Evolutionary conservation across 2,888 invertebrate genomes (phyloP), one percentile per base, ranked within the genome.

Genomic region (Meliscaeva auricollis): DNA sequence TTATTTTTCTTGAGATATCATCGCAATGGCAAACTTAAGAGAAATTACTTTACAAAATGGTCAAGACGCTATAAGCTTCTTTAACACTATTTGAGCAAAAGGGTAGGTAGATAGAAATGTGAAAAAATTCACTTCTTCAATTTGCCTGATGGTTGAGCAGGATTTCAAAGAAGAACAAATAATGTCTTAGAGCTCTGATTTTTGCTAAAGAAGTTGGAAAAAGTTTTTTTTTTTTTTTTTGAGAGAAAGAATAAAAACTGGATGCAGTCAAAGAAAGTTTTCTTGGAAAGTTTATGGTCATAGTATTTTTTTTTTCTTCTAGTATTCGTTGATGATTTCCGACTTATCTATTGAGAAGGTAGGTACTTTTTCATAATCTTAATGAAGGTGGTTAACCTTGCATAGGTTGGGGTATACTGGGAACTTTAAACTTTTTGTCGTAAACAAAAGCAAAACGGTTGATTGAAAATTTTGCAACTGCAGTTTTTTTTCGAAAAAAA

Each of bases 11-110:
- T 58, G 35, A 38, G 20, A 20, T 7, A 38, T 38, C 20, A 48
- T 32, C 32, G 13, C 64, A 48, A 26, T 6, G 44, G 15, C n/a
- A 15, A 52, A 70, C 46, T 76, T 46, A 15, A 32, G 13, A 50
- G 13, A 48, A 32, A 52, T 69, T 70, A 41, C 74, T 60, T 79
- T 17, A 50, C 66, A 48, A 64, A 81, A 64, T 56, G 80, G 75
- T 80, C 75, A 75, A 70, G 38, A 68, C 41, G 60, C 30, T 26
- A 13, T 9, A 9, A 26, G 38, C 32, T 17, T 35, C n/a, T n/a
- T n/a, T n/a, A n/a, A n/a, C n/a, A n/a, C n/a, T n/a, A n/a, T n/a
- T n/a, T n/a, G n/a, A 22, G 32, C 7, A 20, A 56, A 26, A 9
- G 22, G 54, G 50, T 30, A 9, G 44, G 56, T 54, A 41, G 11